Conservation (phyloP, 2,797 vertebrate genomes). For the Rhodeus uyekii region DNA sequence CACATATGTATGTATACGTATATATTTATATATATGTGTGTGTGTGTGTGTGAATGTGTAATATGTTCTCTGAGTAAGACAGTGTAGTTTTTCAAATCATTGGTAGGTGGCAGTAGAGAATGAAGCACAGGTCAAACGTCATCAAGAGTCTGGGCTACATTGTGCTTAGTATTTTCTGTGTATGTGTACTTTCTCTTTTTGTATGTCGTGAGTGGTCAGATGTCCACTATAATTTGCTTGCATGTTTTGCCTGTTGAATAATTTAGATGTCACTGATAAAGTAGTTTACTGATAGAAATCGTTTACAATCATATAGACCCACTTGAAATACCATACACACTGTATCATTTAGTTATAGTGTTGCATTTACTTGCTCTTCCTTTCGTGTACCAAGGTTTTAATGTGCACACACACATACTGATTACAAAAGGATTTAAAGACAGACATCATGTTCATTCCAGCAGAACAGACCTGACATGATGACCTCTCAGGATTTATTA, state of each 20-base stretch:
- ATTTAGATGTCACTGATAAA: not conserved
- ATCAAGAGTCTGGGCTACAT: not conserved
- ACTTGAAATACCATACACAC: not conserved
- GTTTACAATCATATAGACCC: not conserved
- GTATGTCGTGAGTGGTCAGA: not conserved
- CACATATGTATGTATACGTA: not conserved
- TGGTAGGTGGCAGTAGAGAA: constrained; percentile 23
- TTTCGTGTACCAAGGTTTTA: not conserved
- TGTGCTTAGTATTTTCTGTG: not conserved
- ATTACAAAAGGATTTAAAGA: not conserved
- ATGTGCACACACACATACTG: not conserved
- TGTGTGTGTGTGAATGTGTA: too few species aligned
- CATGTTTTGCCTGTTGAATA: not conserved
- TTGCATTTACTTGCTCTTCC: not conserved
- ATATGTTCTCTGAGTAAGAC: not conserved
- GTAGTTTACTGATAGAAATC: not conserved
- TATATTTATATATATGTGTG: too few species aligned
- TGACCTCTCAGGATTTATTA: constrained; percentile 50
- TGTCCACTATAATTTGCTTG: not conserved
- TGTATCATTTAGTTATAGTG: not conserved
- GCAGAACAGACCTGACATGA: constrained; percentile 62
- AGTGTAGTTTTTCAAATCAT: not conserved
- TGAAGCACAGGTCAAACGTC: not conserved
- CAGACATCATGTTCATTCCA: not conserved
- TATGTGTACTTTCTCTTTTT: not conserved